Conservation (phyloP, 2,888 invertebrate species). For the Stratiomys singularior region DNA sequence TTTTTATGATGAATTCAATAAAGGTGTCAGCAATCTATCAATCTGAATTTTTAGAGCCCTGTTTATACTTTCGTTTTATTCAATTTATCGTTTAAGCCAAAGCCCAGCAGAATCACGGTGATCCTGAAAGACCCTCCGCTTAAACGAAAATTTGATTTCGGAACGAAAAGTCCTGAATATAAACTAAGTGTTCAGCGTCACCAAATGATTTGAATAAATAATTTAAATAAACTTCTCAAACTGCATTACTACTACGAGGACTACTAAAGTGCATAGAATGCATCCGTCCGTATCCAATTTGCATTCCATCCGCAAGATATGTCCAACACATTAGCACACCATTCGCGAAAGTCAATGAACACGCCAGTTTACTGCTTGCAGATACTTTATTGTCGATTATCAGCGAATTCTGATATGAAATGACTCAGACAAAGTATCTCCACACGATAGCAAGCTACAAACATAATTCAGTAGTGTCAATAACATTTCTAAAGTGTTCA, state of each 20-base stretch:
- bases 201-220: too few relatives aligned
- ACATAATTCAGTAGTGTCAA: neutral
- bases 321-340: neutral
- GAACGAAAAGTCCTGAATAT: too few relatives aligned
- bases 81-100: too few relatives aligned
- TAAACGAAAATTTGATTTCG: too few relatives aligned
- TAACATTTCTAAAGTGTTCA: neutral
- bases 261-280: constrained; percentile 1
- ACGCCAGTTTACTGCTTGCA: neutral
- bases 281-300: neutral
- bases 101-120: too few relatives aligned
- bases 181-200: too few relatives aligned
- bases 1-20: too few relatives aligned
- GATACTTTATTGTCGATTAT: constrained; percentile 24
- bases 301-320: neutral
- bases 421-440: neutral
- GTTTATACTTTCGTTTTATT: too few relatives aligned
- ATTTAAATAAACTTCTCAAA: too few relatives aligned
- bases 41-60: too few relatives aligned
- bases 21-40: too few relatives aligned
- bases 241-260: neutral
- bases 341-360: constrained; percentile 21
- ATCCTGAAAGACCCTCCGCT: too few relatives aligned
- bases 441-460: neutral
- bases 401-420: constrained; percentile 20